Conservation (phyloP, 2,888 invertebrate species). For the Perizoma flavofasciatum region DNA sequence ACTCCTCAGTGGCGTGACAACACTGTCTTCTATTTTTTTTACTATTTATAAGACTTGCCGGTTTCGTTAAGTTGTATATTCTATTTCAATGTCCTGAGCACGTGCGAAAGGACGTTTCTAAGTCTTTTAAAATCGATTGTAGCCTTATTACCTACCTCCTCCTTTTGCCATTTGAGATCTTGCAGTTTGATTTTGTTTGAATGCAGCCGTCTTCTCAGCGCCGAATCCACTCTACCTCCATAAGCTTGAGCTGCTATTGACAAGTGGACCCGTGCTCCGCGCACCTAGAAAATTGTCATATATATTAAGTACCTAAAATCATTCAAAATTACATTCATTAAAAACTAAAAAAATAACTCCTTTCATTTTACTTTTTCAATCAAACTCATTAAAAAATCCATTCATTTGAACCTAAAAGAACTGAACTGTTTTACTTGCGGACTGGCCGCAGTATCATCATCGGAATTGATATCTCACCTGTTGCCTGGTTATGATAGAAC, state of each 20-base stretch:
- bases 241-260: slow-evolving; percentile 89
- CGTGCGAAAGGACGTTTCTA: no score
- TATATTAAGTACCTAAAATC: no score
- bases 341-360: no score
- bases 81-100: no score
- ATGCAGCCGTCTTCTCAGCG: slow-evolving; percentile 89
- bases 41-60: no score
- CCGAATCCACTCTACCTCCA: slow-evolving; percentile 88
- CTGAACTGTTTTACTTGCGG: neutral
- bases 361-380: no score
- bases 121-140: neutral
- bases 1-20: no score
- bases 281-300: slow-evolving; percentile 68
- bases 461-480: slow-evolving; percentile 48
- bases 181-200: slow-evolving; percentile 89
- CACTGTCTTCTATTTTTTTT: no score
- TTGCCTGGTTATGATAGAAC: slow-evolving; percentile 61
- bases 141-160: slow-evolving; percentile 74
- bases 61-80: no score
- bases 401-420: no score
- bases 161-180: slow-evolving; percentile 91
- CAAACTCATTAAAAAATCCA: no score
- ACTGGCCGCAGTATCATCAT: neutral
- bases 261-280: slow-evolving; percentile 87
- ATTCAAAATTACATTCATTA: no score